Evolutionary conservation across 2,113 vertebrate species (phyloP).

Genomic region (Chloropsis cyanopogon): DNA sequence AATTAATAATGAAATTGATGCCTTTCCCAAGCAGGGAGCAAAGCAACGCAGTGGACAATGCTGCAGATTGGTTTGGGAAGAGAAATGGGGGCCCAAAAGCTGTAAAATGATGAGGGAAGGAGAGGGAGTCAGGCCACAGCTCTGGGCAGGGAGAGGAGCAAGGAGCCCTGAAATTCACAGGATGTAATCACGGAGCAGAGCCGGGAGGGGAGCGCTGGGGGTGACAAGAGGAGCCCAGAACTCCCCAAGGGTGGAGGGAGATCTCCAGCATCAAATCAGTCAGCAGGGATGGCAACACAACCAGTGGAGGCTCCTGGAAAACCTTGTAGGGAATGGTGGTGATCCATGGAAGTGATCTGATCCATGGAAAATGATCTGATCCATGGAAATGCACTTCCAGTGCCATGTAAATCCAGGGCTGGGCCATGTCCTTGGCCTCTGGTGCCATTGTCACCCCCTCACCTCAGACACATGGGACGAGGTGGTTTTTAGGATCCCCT

Average conservation of each 20-base stretch:
- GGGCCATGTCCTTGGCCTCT: neutral
- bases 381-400: neutral
- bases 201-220: fast-evolving
- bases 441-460: neutral
- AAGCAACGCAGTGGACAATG: neutral
- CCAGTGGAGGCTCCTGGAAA: neutral
- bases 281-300: neutral
- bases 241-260: neutral
- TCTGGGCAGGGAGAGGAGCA: neutral
- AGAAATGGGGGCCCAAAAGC: neutral
- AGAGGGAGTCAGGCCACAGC: neutral
- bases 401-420: neutral
- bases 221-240: neutral
- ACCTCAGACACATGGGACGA: neutral
- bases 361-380: neutral
- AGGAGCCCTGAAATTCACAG: neutral
- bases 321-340: neutral
- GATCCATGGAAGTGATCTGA: neutral
- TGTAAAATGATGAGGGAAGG: neutral
- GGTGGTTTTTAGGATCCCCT: neutral
- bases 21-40: neutral
- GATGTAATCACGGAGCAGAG: neutral
- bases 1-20: neutral
- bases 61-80: neutral
- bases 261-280: fast-evolving